Base-by-base conservation (phyloP, 2,113 vertebrate genomes). In the Muntiacus muntjak region DNA sequence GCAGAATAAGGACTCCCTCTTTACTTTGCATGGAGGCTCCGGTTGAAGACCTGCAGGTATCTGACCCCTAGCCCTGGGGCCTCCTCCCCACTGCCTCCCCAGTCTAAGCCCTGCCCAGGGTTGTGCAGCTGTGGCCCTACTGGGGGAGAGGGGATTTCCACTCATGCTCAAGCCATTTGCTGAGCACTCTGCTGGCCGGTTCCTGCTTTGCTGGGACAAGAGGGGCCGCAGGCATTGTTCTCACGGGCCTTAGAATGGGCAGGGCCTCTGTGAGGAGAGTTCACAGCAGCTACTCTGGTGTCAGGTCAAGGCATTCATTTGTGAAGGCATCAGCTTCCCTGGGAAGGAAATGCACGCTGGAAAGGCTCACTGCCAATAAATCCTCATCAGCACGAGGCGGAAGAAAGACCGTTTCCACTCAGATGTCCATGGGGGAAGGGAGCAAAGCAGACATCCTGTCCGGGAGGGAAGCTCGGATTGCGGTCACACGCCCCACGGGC, bases 311-410 rank as follows among this genome's bases (percentile, higher is more conserved):
- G 45, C 10, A 76, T 88, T 97, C 0, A 12, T 95, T 96, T 94
- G 58, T 85, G 81, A 98, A 64, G 2, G 0, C 95, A 89, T 86
- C 78, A 52, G 86, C 60, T 96, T 97, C 74, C 87, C 92, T 62
- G 45, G 62, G 26, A 23, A 89, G 95, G 88, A 98, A 98, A 95
- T 79, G 8, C 28, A 79, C 3, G 4, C 95, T 79, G 26, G 79
- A 95, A 98, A 97, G 98, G 76, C 67, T 78, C 93, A 74, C 87
- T 11, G 83, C 91, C 97, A 95, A 52, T 67, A 92, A 2, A 0
- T 16, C 67, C 83, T 95, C 91, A 86, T 89, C 71, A 64, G 90
- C 45, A 82, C 28, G 21, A 58, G 21, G 84, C 67, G 62, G 45
- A 85, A 91, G 76, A 45, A 83, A 92, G 76, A 40, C 67, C 17